A percentile compares a stretch with the other conserved stretches of the same genome.
Conservation (phyloP, 1,140 invertebrate species). For the Pseudoatta argentina region DNA sequence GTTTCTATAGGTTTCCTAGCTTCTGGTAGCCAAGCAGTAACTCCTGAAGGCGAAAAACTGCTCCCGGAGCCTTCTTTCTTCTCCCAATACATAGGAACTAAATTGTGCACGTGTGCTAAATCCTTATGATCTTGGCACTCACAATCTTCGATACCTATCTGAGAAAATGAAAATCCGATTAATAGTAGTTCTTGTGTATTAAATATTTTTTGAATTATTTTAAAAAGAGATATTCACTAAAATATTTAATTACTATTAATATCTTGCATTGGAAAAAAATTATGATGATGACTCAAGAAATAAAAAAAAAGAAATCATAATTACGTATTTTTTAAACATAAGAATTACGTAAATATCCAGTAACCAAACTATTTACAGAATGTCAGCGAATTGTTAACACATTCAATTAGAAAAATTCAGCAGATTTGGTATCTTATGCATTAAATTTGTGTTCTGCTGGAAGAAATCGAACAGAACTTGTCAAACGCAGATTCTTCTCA, state of each 20-base stretch:
- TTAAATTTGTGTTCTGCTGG: too few species aligned
- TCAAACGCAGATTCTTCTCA: too few species aligned
- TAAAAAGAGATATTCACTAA: neutral
- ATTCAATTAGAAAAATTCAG: too few species aligned
- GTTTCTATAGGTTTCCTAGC: constrained; percentile 81
- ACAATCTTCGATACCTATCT: constrained; percentile 83
- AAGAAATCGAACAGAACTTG: too few species aligned
- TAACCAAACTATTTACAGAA: too few species aligned
- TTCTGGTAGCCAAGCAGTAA: constrained; percentile 89
- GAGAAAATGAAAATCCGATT: constrained; percentile 40
- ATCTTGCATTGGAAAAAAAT: neutral
- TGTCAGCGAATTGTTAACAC: too few species aligned
- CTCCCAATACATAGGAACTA: constrained; percentile 89
- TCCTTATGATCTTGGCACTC: constrained; percentile 87
- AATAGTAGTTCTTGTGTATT: neutral
- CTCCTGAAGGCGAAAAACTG: constrained; percentile 85
- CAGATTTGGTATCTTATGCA: too few species aligned
- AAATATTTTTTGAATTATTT: neutral
- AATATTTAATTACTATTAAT: neutral
- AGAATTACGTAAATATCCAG: too few species aligned
- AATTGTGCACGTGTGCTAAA: constrained; percentile 88
- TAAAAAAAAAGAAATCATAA: too few species aligned
- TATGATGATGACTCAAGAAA: too few species aligned
- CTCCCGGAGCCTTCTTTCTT: constrained; percentile 74
- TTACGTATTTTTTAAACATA: too few species aligned